These are phyloP conservation scores for Lordiphosa stackelbergi DNA, from an alignment of 1,140 invertebrate species.

Conservation along the genomic window DNA sequence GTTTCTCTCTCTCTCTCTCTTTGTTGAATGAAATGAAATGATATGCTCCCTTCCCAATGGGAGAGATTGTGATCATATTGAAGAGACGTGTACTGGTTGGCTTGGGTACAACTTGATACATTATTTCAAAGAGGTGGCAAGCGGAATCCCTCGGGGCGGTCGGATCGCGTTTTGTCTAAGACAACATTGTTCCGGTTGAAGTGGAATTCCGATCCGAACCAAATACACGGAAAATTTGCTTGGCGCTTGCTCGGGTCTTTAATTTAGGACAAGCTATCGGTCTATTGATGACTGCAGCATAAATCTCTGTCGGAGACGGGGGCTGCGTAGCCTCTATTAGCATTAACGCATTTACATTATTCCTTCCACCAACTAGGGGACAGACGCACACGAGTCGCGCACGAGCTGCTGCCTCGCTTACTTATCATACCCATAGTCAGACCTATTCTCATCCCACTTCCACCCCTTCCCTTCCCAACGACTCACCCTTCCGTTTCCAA, in stretches of 20 bases:
- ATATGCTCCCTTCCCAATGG: no score
- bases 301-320: constrained; percentile 5
- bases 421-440: constrained; percentile 3
- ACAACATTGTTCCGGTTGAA: no score
- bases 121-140: no score
- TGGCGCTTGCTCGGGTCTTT: background rate
- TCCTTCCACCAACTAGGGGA: constrained; percentile 14
- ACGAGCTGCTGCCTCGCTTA: constrained; percentile 6
- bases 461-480: background rate
- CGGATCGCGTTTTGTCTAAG: no score
- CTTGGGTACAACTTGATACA: no score
- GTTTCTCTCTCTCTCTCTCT: no score
- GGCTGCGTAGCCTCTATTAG: constrained; percentile 1
- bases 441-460: background rate
- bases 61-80: no score
- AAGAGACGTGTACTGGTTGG: no score
- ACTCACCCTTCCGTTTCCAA: background rate
- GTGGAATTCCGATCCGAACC: no score
- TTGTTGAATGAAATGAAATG: no score
- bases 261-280: constrained; percentile 6
- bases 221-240: no score
- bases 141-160: no score
- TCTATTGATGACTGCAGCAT: constrained; percentile 5
- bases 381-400: constrained; percentile 2
- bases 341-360: constrained; percentile 7